Percentiles rank a stretch among this genome's conserved stretches.
Conservation (phyloP, 1,140 invertebrate species). For the Melanaphis sacchari region DNA sequence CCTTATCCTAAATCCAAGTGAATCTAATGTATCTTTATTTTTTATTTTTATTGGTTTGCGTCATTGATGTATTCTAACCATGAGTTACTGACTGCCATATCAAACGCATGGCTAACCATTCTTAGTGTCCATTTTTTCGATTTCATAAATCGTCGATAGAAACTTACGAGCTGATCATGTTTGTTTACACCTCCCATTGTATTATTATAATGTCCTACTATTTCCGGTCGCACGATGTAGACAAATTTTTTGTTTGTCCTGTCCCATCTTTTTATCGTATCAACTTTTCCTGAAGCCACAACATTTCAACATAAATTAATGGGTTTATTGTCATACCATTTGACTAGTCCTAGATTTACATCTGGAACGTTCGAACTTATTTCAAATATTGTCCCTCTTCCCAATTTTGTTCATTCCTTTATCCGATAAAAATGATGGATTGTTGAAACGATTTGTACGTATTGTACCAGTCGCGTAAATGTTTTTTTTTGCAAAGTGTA, state of each 20-base stretch:
- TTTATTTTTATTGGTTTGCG: conserved; percentile 4
- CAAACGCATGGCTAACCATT: conserved; percentile 22
- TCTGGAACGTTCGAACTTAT: too few species aligned
- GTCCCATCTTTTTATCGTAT: too few species aligned
- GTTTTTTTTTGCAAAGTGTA: conserved; percentile 8
- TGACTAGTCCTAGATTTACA: too few species aligned
- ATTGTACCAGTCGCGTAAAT: conserved; percentile 16
- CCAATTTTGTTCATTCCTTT: neutral
- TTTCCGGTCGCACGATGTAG: too few species aligned
- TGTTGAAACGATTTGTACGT: neutral
- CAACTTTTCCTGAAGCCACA: too few species aligned
- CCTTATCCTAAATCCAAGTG: too few species aligned
- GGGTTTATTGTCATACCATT: too few species aligned
- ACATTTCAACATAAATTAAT: too few species aligned
- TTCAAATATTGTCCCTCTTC: neutral
- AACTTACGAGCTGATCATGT: too few species aligned
- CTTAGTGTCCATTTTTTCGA: too few species aligned
- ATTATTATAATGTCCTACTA: conserved; percentile 16
- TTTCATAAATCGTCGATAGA: too few species aligned
- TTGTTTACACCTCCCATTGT: conserved; percentile 14
- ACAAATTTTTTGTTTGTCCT: too few species aligned
- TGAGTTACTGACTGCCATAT: conserved; percentile 5
- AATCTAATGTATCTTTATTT: neutral
- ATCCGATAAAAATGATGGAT: neutral
- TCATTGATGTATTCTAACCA: neutral